Evolutionary conservation across 2,113 vertebrate species (phyloP).

Genomic region (Tenebrosternarchus preto): DNA sequence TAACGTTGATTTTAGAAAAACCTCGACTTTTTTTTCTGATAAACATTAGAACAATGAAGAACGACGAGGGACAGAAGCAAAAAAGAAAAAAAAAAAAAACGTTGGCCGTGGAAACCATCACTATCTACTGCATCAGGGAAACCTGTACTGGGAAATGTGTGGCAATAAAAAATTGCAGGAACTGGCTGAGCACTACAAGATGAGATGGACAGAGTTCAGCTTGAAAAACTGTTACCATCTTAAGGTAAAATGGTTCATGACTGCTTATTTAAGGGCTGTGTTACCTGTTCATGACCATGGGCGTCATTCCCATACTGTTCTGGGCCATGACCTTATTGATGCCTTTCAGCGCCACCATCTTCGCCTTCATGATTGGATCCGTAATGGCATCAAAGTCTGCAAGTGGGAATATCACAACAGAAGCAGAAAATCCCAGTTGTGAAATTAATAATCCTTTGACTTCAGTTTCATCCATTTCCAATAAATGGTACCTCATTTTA

Average conservation of each 20-base stretch:
- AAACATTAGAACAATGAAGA: neutral
- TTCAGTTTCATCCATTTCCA: constrained; percentile 12
- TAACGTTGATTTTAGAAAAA: too few species aligned
- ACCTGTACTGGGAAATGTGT: too few species aligned
- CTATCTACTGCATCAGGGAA: too few species aligned
- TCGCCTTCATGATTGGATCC: constrained; percentile 98
- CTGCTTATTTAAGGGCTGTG: neutral
- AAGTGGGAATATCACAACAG: constrained; percentile 37
- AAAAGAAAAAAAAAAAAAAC: too few species aligned
- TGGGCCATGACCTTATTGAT: constrained; percentile 99
- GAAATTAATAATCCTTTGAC: neutral
- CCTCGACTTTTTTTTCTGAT: neutral
- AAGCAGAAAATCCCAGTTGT: neutral
- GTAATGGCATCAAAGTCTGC: constrained; percentile 93
- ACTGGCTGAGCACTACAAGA: neutral
- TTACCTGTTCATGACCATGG: constrained; percentile 92
- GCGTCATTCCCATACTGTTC: constrained; percentile 84
- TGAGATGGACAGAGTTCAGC: neutral
- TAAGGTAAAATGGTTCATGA: too few species aligned
- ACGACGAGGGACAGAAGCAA: too few species aligned
- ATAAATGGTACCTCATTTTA: constrained; percentile 14
- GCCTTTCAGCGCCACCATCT: constrained; percentile 97
- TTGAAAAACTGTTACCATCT: neutral
- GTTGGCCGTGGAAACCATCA: too few species aligned
- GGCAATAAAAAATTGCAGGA: too few species aligned